Conservation (phyloP, 2,888 invertebrate genomes). For the Drosophila melanosoma region DNA sequence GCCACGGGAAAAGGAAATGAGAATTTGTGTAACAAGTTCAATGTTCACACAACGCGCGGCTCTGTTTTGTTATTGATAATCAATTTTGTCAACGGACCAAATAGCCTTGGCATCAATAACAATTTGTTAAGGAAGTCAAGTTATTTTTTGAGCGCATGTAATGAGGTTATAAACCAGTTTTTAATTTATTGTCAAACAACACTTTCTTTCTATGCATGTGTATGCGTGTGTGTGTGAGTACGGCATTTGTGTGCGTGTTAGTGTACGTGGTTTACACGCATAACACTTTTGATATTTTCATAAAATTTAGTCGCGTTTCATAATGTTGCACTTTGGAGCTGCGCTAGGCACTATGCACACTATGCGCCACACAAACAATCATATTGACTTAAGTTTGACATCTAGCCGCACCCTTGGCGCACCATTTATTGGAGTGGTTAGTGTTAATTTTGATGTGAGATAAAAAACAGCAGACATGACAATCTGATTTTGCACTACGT, state of each 20-base stretch:
- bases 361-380: constrained; percentile 37
- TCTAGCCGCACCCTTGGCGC: constrained; percentile 65
- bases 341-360: constrained; percentile 13
- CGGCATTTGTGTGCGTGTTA: constrained; percentile 26
- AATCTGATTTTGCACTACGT: constrained; percentile 71
- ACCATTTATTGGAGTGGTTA: constrained; percentile 42
- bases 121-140: constrained; percentile 24
- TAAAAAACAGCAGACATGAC: constrained; percentile 64
- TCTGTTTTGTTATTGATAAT: constrained; percentile 48
- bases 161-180: constrained; percentile 76
- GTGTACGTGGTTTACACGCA: constrained; percentile 73
- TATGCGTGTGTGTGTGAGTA: constrained; percentile 17
- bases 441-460: constrained; percentile 26
- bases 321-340: constrained; percentile 67
- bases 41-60: constrained; percentile 55
- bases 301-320: constrained; percentile 57
- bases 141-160: constrained; percentile 48
- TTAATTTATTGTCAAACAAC: constrained; percentile 68
- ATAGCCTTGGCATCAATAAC: constrained; percentile 68
- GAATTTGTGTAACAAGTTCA: constrained; percentile 53
- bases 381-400: constrained; percentile 16
- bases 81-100: constrained; percentile 34
- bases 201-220: constrained; percentile 65
- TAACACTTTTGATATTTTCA: constrained; percentile 60
- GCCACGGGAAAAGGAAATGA: constrained; percentile 30